Evolutionary conservation across 2,113 vertebrate species (phyloP).

Genomic region (Gallinago media): DNA sequence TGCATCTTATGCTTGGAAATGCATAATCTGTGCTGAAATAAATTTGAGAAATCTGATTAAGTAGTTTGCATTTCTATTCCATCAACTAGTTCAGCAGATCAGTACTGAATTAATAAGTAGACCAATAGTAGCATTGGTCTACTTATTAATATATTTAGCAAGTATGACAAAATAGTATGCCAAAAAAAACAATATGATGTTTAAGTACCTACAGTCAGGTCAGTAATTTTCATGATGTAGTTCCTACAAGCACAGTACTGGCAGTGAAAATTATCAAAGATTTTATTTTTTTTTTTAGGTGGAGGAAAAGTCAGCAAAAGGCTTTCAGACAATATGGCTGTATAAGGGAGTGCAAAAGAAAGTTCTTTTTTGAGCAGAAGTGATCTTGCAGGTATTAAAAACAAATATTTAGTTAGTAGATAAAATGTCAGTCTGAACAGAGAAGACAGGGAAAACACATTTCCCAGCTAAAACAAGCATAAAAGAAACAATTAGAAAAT

Average conservation of each 20-base stretch:
- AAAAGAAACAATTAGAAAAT: constrained; percentile 65
- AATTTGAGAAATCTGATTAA: not conserved
- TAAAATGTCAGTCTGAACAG: constrained; percentile 58
- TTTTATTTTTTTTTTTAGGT: not conserved
- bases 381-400: constrained; percentile 46
- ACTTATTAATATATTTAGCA: not conserved
- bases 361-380: not conserved
- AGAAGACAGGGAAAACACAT: not conserved
- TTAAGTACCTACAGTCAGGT: not conserved
- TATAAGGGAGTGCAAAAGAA: not conserved
- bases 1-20: not conserved
- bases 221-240: not conserved
- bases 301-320: not conserved
- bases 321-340: not conserved
- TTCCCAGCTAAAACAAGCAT: constrained; percentile 36
- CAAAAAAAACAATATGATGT: accelerated
- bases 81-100: not conserved
- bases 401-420: constrained; percentile 49
- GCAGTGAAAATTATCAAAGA: not conserved
- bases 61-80: not conserved
- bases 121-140: not conserved
- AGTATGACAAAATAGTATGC: not conserved
- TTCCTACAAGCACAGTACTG: not conserved
- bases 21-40: not conserved
- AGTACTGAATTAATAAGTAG: not conserved